phyloP scores from a whole-genome alignment of 2,888 invertebrate genomes.

The Apocheima hispidaria region DNA sequence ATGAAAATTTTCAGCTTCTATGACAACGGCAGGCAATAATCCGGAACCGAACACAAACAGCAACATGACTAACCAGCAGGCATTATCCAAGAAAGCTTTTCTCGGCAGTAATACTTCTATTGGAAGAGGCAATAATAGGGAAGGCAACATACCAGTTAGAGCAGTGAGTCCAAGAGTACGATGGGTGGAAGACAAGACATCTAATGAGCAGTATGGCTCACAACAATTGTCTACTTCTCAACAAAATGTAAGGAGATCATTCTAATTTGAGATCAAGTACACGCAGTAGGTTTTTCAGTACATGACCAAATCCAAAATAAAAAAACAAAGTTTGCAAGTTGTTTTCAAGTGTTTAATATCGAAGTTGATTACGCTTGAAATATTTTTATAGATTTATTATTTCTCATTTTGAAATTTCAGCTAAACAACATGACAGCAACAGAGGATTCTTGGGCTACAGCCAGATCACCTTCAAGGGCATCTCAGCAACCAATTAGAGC shows the following conservation, averaged over 20 bases:
- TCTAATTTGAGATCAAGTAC: too few species aligned
- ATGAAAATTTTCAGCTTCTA: constrained; percentile 87
- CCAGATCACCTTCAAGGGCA: constrained; percentile 76
- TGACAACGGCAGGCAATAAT: constrained; percentile 88
- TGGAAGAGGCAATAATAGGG: constrained; percentile 74
- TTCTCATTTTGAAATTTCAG: constrained; percentile 52
- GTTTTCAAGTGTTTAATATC: not conserved
- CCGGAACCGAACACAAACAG: constrained; percentile 83
- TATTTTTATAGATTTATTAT: not conserved
- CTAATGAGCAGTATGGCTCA: constrained; percentile 69
- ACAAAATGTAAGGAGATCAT: constrained; percentile 72
- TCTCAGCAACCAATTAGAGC: constrained; percentile 82
- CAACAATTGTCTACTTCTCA: constrained; percentile 77
- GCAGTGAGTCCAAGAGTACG: constrained; percentile 83
- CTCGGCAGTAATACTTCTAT: constrained; percentile 83
- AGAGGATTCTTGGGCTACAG: constrained; percentile 75
- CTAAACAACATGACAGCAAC: constrained; percentile 62
- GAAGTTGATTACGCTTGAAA: not conserved
- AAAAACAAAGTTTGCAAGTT: too few species aligned
- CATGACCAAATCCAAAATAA: too few species aligned
- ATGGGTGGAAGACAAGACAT: constrained; percentile 80
- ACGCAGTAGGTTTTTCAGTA: too few species aligned
- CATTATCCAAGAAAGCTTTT: constrained; percentile 82
- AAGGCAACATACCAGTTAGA: constrained; percentile 80
- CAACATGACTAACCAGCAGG: constrained; percentile 75